Base-by-base conservation (phyloP, 2,113 vertebrate species). In the human region DNA sequence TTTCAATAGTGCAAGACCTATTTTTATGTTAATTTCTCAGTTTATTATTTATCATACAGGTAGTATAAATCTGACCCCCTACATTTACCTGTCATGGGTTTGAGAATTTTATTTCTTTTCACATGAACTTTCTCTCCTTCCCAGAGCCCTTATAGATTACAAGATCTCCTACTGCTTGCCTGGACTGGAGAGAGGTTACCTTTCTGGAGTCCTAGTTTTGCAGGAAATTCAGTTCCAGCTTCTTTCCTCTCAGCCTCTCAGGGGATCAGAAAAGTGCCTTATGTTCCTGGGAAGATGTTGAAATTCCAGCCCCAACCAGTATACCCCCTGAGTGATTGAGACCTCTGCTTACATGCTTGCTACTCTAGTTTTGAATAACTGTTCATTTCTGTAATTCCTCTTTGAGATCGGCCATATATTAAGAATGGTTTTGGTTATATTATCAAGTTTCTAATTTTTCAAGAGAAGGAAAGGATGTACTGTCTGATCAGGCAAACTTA, bases 371-470 rank as follows among this genome's bases (percentile, higher is more conserved):
- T 78, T 64, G 20, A 97, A 25, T 40, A 70, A 68, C 11, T 79
- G 43, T 27, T 95, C 66, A 50, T 64, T 93, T 90, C 32, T 86
- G 6, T 35, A 89, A 78, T 95, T 93, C 72, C n/a, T 32, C 79
- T 95, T 61, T 70, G 88, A 94, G 43, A 87, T 72, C 16, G 78
- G 32, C 9, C 23, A 14, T 70, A 48, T 95, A 55, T 90, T 92
- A 84, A 38, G 95, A 83, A 76, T 30, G 68, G 32, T 68, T 68
- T 35, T 32, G 10, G 12, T 61, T 86, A 75, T 61, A 80, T 52
- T 97, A 92, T 87, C 76, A 32, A 92, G 83, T 78, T 80, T 93
- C 64, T 50, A 66, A 57, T 90, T 96, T 94, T 90, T 81, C 72
- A 52, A 94, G 79, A 82, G 35, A 66, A 45, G 22, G 9, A 92